Percentiles rank a stretch among this genome's conserved stretches.
These are phyloP conservation scores for Zalophus californianus DNA, from an alignment of 2,797 vertebrate genomes.

Conservation along the genomic window DNA sequence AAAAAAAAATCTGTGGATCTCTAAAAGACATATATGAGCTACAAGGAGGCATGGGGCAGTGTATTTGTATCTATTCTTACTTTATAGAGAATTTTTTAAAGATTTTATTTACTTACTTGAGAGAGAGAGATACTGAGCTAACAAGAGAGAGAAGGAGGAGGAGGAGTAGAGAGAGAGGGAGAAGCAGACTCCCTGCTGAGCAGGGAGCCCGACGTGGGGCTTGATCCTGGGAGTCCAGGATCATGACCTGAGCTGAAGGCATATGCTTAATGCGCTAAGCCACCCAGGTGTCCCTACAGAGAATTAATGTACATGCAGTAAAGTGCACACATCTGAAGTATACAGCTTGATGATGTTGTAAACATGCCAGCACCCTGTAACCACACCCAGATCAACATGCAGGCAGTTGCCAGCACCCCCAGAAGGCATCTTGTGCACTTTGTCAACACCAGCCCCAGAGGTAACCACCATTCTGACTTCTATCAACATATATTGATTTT, in stretches of 20 bases:
- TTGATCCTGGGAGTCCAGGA: too few relatives aligned
- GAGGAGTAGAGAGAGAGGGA: too few relatives aligned
- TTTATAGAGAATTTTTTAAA: not conserved
- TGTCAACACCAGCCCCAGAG: not conserved
- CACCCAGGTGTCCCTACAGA: not conserved
- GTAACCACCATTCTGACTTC: not conserved
- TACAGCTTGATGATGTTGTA: not conserved
- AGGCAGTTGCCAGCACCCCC: not conserved
- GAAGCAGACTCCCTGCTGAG: too few relatives aligned
- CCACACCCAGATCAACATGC: not conserved
- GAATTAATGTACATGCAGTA: not conserved
- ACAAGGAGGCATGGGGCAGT: not conserved
- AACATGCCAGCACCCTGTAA: not conserved
- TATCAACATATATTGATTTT: not conserved
- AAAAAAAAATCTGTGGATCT: not conserved
- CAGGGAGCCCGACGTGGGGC: too few relatives aligned
- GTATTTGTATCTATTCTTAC: not conserved
- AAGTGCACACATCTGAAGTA: not conserved
- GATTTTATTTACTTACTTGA: too few relatives aligned
- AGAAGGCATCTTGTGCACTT: not conserved
- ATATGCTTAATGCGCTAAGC: too few relatives aligned
- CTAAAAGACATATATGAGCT: not conserved
- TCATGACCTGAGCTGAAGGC: too few relatives aligned
- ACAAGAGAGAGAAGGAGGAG: too few relatives aligned
- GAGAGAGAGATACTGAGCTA: too few relatives aligned